These are phyloP conservation scores for Trissolcus brochymenae DNA, from an alignment of 2,888 invertebrate genomes.

Conservation along the genomic window DNA sequence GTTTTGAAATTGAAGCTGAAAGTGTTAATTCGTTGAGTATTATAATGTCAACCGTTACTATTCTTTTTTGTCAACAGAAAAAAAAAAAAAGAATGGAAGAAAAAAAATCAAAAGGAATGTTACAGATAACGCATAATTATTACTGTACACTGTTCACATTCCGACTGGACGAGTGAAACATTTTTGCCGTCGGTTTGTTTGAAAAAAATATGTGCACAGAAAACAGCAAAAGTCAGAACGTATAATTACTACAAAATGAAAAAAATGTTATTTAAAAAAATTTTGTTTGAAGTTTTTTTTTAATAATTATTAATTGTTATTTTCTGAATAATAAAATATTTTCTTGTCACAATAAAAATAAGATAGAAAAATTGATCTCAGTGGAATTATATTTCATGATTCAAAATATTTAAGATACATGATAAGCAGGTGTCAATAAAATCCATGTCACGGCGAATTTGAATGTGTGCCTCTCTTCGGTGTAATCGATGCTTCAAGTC, in stretches of 20 bases:
- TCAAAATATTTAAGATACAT: slow-evolving; percentile 19
- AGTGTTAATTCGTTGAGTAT: slow-evolving; percentile 43
- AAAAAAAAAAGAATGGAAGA: no score
- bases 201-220: no score
- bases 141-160: slow-evolving; percentile 33
- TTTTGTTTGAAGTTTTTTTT: no score
- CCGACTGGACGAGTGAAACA: slow-evolving; percentile 4
- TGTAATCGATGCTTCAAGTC: slow-evolving; percentile 55
- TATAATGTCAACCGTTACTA: slow-evolving; percentile 31
- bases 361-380: slow-evolving; percentile 18
- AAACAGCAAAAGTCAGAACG: no score
- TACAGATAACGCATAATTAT: slow-evolving; percentile 42
- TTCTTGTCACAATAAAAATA: slow-evolving; percentile 29
- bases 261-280: no score
- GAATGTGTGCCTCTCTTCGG: slow-evolving; percentile 30
- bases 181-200: not conserved
- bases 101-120: no score
- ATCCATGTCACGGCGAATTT: slow-evolving; percentile 36
- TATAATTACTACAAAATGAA: no score
- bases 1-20: slow-evolving; percentile 46
- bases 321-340: slow-evolving; percentile 1
- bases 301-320: no score
- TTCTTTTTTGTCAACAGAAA: no score
- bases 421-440: slow-evolving; percentile 13
- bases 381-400: slow-evolving; percentile 19